Percentiles rank a stretch among this genome's conserved stretches.
Evolutionary conservation across 1,140 invertebrate genomes (phyloP).

Genomic region (Ips nitidus): DNA sequence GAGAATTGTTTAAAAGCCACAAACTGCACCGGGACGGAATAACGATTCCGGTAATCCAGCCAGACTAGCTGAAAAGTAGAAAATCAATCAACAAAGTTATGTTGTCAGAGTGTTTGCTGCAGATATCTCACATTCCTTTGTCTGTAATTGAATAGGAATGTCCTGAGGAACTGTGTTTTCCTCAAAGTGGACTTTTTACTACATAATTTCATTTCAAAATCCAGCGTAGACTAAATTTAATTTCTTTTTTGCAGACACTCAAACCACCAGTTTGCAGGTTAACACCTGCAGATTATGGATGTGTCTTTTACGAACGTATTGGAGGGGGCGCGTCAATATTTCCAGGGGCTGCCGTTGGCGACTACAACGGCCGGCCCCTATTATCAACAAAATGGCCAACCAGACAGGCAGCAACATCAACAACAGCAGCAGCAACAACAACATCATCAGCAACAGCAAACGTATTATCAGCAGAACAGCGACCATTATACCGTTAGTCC

Average conservation of each 20-base stretch:
- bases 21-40: background rate
- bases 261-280: constrained; percentile 39
- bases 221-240: background rate
- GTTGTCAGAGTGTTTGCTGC: background rate
- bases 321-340: constrained; percentile 77
- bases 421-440: constrained; percentile 23
- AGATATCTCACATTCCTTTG: constrained; percentile 2
- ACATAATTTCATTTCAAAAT: no score
- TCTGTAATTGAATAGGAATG: background rate
- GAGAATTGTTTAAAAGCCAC: constrained; percentile 13
- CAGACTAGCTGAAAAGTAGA: constrained; percentile 3
- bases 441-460: constrained; percentile 18
- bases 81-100: constrained; percentile 15
- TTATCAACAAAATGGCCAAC: constrained; percentile 22
- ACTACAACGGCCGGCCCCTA: constrained; percentile 51
- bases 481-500: constrained; percentile 6
- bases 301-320: constrained; percentile 75
- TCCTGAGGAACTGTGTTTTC: background rate
- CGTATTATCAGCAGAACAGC: constrained; percentile 13
- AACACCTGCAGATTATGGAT: constrained; percentile 66
- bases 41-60: constrained; percentile 3
- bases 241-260: constrained; percentile 2
- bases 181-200: background rate
- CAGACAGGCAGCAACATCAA: constrained; percentile 19
- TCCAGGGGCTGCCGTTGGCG: constrained; percentile 71